Conservation (phyloP, 2,113 vertebrate species). For the Macquaria australasica region DNA sequence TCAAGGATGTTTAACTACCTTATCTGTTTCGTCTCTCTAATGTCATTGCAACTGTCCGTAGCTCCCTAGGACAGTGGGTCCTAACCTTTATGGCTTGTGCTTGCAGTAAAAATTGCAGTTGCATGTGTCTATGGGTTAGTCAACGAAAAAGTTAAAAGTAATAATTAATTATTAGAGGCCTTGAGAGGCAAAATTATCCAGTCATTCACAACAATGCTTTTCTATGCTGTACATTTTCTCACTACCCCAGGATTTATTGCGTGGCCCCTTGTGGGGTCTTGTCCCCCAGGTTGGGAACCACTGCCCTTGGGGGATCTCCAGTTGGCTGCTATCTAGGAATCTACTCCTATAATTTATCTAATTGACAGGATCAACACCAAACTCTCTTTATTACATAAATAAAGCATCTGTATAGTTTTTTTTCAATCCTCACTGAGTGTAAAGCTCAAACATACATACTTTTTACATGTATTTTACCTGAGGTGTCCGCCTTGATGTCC, state of each 20-base stretch:
- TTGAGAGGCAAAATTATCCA: not conserved
- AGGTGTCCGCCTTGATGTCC: conserved; percentile 84
- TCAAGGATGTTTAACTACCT: not conserved
- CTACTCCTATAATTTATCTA: not conserved
- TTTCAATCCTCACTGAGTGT: no score
- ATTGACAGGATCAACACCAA: not conserved
- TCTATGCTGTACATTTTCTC: not conserved
- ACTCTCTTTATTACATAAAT: not conserved
- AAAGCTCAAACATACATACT: not conserved
- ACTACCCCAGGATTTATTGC: not conserved
- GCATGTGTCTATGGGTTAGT: not conserved
- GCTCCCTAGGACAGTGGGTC: not conserved
- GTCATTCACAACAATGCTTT: not conserved
- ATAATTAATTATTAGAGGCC: no score
- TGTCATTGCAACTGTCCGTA: not conserved
- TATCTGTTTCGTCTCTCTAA: not conserved
- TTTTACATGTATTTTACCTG: conserved; percentile 87
- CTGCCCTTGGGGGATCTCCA: no score
- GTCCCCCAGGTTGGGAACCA: not conserved
- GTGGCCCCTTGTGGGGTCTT: not conserved
- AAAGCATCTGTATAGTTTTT: no score
- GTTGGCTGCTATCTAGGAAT: not conserved
- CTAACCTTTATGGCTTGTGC: not conserved
- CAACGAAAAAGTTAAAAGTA: no score
- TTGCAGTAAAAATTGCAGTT: no score